Percentiles rank a stretch among this genome's conserved stretches.
Conservation (phyloP, 2,888 invertebrate species). For the Amorpha juglandis region DNA sequence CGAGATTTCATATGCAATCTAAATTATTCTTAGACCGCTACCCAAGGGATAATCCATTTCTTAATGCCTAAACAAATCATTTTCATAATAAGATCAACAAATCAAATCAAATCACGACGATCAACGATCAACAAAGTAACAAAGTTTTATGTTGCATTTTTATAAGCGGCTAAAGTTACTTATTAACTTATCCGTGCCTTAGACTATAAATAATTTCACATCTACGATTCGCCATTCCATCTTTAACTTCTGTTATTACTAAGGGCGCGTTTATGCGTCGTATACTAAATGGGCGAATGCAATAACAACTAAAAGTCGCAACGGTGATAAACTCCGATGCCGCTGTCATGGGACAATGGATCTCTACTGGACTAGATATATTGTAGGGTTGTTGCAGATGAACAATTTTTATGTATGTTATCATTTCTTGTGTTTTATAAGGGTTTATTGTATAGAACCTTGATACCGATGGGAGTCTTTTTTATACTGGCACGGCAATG, state of each 20-base stretch:
- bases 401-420: too few relatives aligned
- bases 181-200: constrained; percentile 44
- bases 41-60: constrained; percentile 32
- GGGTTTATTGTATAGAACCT: not conserved
- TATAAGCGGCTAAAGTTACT: constrained; percentile 44
- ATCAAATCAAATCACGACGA: too few relatives aligned
- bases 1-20: not conserved
- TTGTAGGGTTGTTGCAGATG: constrained; percentile 42
- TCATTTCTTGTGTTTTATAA: not conserved
- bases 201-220: constrained; percentile 53
- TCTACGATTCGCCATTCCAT: constrained; percentile 56
- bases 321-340: constrained; percentile 66
- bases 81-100: too few relatives aligned
- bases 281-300: constrained; percentile 55
- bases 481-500: too few relatives aligned
- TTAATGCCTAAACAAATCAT: constrained; percentile 40
- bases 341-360: constrained; percentile 68
- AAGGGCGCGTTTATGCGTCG: constrained; percentile 64
- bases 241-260: constrained; percentile 56
- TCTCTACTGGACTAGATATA: constrained; percentile 53
- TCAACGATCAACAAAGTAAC: constrained; percentile 41
- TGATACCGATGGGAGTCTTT: not conserved
- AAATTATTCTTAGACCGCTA: constrained; percentile 12
- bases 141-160: constrained; percentile 49
- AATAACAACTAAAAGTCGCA: constrained; percentile 71